Conservation (phyloP, 2,113 vertebrate genomes). For the Coptodon rendalli region DNA sequence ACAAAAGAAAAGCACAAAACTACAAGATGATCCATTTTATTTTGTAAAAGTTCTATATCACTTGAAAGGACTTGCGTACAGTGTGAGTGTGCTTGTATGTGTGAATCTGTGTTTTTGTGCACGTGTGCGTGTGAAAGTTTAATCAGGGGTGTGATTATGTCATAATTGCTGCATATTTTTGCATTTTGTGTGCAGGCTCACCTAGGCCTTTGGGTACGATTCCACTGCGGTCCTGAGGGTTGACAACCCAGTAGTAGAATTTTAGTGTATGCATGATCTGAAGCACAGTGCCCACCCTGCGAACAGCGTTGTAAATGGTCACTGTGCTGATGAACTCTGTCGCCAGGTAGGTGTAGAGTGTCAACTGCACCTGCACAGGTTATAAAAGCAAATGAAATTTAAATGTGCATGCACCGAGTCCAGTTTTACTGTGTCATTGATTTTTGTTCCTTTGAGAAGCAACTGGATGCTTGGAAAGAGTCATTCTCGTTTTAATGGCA, state of each 20-base stretch:
- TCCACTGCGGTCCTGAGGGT: conserved; percentile 93
- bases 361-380: conserved; percentile 82
- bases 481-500: not conserved
- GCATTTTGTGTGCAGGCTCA: conserved; percentile 44
- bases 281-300: conserved; percentile 91
- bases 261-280: conserved; percentile 95
- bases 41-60: not conserved
- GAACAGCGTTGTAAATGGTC: conserved; percentile 91
- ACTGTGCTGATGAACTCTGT: conserved; percentile 95
- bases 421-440: not conserved
- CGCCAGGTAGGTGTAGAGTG: conserved; percentile 90
- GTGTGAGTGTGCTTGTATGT: not conserved
- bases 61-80: not conserved
- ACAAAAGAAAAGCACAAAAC: not conserved
- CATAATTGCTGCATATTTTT: not conserved
- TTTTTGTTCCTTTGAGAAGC: not conserved
- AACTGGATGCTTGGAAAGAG: not conserved
- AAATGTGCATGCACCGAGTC: not conserved
- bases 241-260: conserved; percentile 94
- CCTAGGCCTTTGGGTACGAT: conserved; percentile 87
- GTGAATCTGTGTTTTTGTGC: not conserved
- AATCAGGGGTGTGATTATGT: not conserved
- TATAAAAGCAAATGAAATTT: not conserved
- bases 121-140: not conserved
- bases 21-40: not conserved